Percentiles rank a stretch among this genome's conserved stretches.
phyloP scores from a whole-genome alignment of 2,888 invertebrate species.

The Lymantria monacha region DNA sequence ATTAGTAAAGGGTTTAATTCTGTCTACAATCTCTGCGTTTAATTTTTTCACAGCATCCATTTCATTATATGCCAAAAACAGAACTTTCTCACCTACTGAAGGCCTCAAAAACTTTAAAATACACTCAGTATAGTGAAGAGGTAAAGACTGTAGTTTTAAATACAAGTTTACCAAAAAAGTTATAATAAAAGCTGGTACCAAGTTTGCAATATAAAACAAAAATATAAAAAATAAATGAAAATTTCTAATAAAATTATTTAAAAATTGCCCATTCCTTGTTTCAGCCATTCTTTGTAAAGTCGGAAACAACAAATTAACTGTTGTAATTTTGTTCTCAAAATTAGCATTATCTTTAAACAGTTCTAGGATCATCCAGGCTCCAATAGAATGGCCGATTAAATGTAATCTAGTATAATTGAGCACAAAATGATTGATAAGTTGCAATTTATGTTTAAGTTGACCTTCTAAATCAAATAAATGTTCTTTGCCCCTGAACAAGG shows the following conservation, averaged over 20 bases:
- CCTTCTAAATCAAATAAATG: slow-evolving; percentile 88
- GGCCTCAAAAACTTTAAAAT: slow-evolving; percentile 83
- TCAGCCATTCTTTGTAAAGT: slow-evolving; percentile 92
- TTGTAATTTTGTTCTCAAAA: slow-evolving; percentile 80
- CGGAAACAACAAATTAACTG: slow-evolving; percentile 91
- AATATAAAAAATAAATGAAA: slow-evolving; percentile 51
- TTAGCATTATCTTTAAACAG: slow-evolving; percentile 83
- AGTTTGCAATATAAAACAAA: slow-evolving; percentile 61
- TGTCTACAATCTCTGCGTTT: slow-evolving; percentile 84
- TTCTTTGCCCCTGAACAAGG: slow-evolving; percentile 76
- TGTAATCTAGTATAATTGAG: slow-evolving; percentile 88
- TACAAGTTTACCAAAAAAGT: slow-evolving; percentile 78
- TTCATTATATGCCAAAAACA: slow-evolving; percentile 89
- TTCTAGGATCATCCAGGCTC: slow-evolving; percentile 91
- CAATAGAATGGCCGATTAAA: slow-evolving; percentile 95
- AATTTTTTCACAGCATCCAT: slow-evolving; percentile 87
- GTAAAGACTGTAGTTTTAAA: slow-evolving; percentile 77
- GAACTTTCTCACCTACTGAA: slow-evolving; percentile 83
- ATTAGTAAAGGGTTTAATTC: slow-evolving; percentile 79
- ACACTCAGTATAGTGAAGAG: slow-evolving; percentile 69
- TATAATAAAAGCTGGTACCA: slow-evolving; percentile 79
- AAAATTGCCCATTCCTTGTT: slow-evolving; percentile 86
- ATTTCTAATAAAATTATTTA: slow-evolving; percentile 83
- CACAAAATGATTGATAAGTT: slow-evolving; percentile 88
- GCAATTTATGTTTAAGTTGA: slow-evolving; percentile 90